Conservation (phyloP, 2,797 vertebrate species). For the Crocodylus rhombifer region DNA sequence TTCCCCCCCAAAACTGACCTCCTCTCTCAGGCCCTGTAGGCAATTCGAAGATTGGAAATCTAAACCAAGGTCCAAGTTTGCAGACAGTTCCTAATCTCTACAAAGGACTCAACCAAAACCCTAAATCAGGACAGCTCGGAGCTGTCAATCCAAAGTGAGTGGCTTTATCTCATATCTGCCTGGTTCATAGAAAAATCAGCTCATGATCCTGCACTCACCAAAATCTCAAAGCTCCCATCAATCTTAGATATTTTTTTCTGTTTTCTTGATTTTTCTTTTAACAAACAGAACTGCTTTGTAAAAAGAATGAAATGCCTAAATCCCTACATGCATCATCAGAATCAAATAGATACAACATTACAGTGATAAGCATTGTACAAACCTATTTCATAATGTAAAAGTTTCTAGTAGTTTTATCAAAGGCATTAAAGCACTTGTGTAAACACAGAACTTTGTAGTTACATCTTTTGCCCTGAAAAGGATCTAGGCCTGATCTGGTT, state of each 20-base stretch:
- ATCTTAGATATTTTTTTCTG: not conserved
- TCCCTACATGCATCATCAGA: too few relatives aligned
- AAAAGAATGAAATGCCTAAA: too few relatives aligned
- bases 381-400: too few relatives aligned
- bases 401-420: not conserved
- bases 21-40: not conserved
- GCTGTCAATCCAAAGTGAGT: not conserved
- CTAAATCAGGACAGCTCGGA: not conserved
- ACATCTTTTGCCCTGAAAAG: not conserved
- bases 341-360: not conserved
- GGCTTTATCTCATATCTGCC: not conserved
- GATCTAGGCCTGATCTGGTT: not conserved
- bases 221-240: not conserved
- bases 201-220: not conserved
- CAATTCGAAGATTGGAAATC: not conserved
- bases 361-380: too few relatives aligned
- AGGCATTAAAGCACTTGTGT: fast-evolving
- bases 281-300: too few relatives aligned
- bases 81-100: not conserved
- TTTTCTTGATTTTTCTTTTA: not conserved
- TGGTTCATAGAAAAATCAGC: not conserved
- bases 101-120: not conserved
- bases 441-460: not conserved
- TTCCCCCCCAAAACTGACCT: not conserved
- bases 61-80: not conserved